Conservation (phyloP, 2,113 vertebrate genomes). For the Cromileptes altivelis region DNA sequence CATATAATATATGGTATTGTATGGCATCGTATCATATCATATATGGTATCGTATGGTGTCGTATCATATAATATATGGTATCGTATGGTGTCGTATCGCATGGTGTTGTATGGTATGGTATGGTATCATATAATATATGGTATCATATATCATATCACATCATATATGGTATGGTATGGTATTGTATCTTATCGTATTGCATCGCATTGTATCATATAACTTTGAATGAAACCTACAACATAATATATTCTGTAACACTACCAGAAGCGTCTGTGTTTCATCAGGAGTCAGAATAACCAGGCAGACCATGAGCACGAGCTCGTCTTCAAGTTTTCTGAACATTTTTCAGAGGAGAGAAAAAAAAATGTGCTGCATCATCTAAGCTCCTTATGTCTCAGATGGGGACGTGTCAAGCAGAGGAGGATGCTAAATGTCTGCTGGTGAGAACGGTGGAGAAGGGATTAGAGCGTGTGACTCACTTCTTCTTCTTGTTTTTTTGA, state of each 20-base stretch:
- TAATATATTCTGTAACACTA: background rate
- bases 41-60: no score
- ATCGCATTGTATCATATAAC: background rate
- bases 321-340: conserved; percentile 7
- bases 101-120: no score
- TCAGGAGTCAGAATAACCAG: background rate
- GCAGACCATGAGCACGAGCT: background rate
- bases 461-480: conserved; percentile 69
- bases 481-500: conserved; percentile 67
- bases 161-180: no score
- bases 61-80: no score
- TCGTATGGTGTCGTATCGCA: no score
- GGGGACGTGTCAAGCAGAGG: conserved; percentile 54
- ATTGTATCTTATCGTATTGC: no score
- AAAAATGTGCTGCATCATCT: conserved; percentile 63
- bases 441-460: conserved; percentile 38
- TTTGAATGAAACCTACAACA: background rate
- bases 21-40: no score
- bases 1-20: no score
- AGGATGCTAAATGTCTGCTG: conserved; percentile 64
- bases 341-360: background rate
- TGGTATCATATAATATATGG: no score
- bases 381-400: conserved; percentile 65
- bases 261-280: background rate
- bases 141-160: no score